Conservation (phyloP, 1,140 invertebrate genomes). For the Meloidogyne chitwoodi region DNA sequence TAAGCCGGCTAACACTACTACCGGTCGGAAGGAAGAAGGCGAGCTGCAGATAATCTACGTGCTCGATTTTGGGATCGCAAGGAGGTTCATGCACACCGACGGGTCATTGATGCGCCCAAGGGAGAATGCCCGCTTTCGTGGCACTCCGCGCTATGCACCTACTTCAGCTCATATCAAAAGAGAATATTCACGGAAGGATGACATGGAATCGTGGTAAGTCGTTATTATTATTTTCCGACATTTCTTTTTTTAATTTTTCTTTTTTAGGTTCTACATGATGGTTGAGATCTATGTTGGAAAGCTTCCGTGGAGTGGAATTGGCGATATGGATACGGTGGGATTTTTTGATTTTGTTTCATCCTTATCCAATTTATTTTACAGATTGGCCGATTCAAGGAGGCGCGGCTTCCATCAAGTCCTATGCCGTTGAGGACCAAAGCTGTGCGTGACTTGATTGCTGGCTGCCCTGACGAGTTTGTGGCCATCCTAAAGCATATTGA, state of each 20-base stretch:
- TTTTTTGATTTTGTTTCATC: constrained; percentile 21
- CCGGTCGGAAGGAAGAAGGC: neutral
- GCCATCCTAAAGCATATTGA: constrained; percentile 19
- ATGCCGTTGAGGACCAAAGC: neutral
- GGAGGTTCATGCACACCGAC: constrained; percentile 13
- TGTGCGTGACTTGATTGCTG: constrained; percentile 1
- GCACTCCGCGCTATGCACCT: constrained; percentile 50
- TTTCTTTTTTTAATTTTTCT: constrained; percentile 3
- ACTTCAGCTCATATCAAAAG: constrained; percentile 43
- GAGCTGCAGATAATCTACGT: neutral
- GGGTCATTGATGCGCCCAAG: constrained; percentile 44
- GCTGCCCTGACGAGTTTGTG: constrained; percentile 11
- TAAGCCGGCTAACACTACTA: neutral
- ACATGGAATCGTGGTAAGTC: constrained; percentile 41
- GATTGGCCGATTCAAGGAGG: constrained; percentile 12
- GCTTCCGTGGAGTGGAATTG: constrained; percentile 44
- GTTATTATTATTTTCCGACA: too few relatives aligned
- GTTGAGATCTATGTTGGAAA: constrained; percentile 42
- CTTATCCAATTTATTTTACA: neutral
- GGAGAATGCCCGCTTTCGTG: constrained; percentile 43
- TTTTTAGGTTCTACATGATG: constrained; percentile 23
- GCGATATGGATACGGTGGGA: constrained; percentile 43
- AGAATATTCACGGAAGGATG: constrained; percentile 39
- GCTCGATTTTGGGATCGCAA: neutral
- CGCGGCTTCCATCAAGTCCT: neutral